phyloP scores from a whole-genome alignment of 2,113 vertebrate species.

The Danionella cerebrum region DNA sequence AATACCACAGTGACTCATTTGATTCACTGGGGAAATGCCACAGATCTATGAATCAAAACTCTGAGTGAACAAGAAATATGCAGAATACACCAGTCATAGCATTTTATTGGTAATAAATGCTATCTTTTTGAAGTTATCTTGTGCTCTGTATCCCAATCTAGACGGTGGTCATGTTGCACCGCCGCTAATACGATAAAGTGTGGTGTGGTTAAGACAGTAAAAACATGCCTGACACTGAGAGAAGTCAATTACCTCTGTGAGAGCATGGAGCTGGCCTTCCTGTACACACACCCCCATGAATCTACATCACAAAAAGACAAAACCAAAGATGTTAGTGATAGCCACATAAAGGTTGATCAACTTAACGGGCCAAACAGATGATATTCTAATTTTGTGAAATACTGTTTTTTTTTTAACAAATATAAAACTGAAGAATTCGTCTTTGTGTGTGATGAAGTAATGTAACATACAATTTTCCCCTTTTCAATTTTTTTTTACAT shows the following conservation, averaged over 20 bases:
- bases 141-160: background rate
- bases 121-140: background rate
- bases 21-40: background rate
- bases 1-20: constrained; percentile 4
- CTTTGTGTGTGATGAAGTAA: no score
- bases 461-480: no score
- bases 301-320: constrained; percentile 55
- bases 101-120: background rate
- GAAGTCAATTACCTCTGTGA: constrained; percentile 85
- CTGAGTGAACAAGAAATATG: background rate
- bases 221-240: constrained; percentile 3
- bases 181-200: background rate
- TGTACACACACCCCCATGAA: constrained; percentile 98
- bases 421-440: no score
- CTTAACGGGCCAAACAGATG: no score
- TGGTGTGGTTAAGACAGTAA: background rate
- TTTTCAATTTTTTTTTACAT: no score
- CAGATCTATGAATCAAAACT: constrained; percentile 3
- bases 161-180: background rate
- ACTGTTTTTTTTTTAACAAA: no score
- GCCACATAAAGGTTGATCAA: background rate
- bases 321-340: no score
- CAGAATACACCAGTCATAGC: no score
- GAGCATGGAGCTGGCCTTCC: constrained; percentile 92
- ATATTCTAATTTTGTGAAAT: no score